Evolutionary conservation across 2,888 invertebrate genomes (phyloP), one percentile per base, ranked within the genome.

Genomic region (Cybosia mesomella): DNA sequence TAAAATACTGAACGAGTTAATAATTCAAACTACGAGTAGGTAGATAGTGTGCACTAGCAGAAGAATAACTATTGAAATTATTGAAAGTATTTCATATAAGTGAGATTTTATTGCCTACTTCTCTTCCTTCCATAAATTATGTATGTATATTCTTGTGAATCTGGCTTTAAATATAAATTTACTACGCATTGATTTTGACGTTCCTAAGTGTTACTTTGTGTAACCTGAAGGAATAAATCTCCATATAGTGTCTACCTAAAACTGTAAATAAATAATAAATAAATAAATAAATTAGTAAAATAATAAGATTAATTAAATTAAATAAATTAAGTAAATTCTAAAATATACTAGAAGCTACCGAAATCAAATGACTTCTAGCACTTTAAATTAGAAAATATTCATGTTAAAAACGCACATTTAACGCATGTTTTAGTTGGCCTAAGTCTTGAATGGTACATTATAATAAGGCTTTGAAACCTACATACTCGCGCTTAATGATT

Each of bases 391-490:
- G 18, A n/a, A 18, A 49, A 2, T n/a, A n/a, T n/a, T 0, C n/a
- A n/a, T n/a, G 9, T 9, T 9, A 49, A 49, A 4, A 43, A 43
- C 43, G 18, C 43, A 18, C 18, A 7, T 18, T 43, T 43, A 7
- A 49, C 18, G n/a, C 9, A 49, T n/a, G 49, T 34, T 34, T 9
- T n/a, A 49, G 49, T 49, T 49, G 71, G 72, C 81, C 80, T 83
- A 78, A 78, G 18, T 53, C 62, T 64, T 74, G 66, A 78, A 79
- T 77, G 75, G 74, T 81, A 83, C 78, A 83, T 85, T 83, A 81
- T 82, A 83, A 85, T 83, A 83, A 83, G 79, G 78, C 71, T 80
- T 81, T 83, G 77, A 84, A 79, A 77, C 68, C 67, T 71, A 77
- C 77, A 71, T 71, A 71, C 72, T 74, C 72, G 76, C 71, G 75